A percentile compares a stretch with the other conserved stretches of the same genome.
phyloP scores from a whole-genome alignment of 1,140 invertebrate genomes.

The Rhopalosiphum maidis region DNA sequence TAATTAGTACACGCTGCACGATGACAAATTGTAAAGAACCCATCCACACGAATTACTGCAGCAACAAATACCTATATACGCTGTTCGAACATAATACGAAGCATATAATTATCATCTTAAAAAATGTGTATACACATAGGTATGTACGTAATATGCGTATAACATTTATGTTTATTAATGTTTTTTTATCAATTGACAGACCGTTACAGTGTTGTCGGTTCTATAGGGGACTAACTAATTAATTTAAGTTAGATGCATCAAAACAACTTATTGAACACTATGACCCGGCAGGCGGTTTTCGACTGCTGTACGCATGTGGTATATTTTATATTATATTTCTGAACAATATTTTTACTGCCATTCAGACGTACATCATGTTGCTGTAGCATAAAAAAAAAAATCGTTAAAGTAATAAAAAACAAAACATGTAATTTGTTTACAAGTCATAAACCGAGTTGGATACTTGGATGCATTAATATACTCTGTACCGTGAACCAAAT shows the following conservation, averaged over 20 bases:
- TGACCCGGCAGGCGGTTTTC: neutral
- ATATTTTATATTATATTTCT: neutral
- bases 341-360: neutral
- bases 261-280: neutral
- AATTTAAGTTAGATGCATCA: neutral
- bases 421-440: neutral
- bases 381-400: neutral
- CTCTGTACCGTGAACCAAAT: neutral
- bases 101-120: neutral
- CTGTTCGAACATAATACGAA: neutral
- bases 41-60: neutral
- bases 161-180: neutral
- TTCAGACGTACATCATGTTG: neutral
- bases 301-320: neutral
- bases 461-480: neutral
- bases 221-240: neutral
- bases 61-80: neutral
- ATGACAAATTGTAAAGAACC: neutral
- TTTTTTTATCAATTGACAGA: neutral
- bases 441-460: neutral
- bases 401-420: neutral
- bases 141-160: neutral
- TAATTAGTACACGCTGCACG: neutral
- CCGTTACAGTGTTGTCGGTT: neutral
- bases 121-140: neutral